Percentiles rank a stretch among this genome's conserved stretches.
Evolutionary conservation across 2,888 invertebrate species (phyloP).

Genomic region (Philopedon plagiatum): DNA sequence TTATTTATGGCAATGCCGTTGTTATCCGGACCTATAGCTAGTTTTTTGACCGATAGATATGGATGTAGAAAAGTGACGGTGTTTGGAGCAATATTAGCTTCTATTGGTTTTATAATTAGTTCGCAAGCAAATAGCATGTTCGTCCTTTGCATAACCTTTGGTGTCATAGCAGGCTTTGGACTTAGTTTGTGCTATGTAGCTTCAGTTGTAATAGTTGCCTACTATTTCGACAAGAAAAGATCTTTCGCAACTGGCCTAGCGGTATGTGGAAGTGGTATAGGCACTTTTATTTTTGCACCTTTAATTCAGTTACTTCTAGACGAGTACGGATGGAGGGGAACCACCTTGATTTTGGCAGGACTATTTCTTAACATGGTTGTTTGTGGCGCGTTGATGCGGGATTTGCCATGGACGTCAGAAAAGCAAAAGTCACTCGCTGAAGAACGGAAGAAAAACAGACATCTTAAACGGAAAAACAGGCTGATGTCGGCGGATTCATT

Average conservation of each 20-base stretch:
- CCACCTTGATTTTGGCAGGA: constrained; percentile 85
- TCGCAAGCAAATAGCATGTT: constrained; percentile 83
- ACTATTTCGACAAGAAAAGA: constrained; percentile 88
- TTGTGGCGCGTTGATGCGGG: constrained; percentile 86
- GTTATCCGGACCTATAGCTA: constrained; percentile 87
- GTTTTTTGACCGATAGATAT: constrained; percentile 85
- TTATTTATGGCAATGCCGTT: constrained; percentile 94
- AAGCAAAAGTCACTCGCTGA: constrained; percentile 76
- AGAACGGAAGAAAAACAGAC: constrained; percentile 75
- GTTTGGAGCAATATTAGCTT: constrained; percentile 82
- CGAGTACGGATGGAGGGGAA: constrained; percentile 88
- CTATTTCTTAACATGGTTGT: constrained; percentile 86
- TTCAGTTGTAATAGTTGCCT: constrained; percentile 92
- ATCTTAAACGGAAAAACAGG: constrained; percentile 71
- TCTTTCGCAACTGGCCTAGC: constrained; percentile 90
- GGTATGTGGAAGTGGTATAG: constrained; percentile 90
- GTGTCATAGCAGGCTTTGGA: constrained; percentile 87
- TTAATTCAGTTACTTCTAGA: constrained; percentile 81
- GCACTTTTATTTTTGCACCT: constrained; percentile 90
- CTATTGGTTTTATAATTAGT: constrained; percentile 83
- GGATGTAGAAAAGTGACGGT: constrained; percentile 87
- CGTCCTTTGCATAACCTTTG: constrained; percentile 85
- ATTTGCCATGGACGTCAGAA: constrained; percentile 78
- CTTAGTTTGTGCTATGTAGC: constrained; percentile 89
- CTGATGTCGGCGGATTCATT: constrained; percentile 80